A percentile compares a stretch with the other conserved stretches of the same genome.
These are phyloP conservation scores for Drosophila yooni DNA, from an alignment of 2,888 invertebrate genomes.

Conservation along the genomic window DNA sequence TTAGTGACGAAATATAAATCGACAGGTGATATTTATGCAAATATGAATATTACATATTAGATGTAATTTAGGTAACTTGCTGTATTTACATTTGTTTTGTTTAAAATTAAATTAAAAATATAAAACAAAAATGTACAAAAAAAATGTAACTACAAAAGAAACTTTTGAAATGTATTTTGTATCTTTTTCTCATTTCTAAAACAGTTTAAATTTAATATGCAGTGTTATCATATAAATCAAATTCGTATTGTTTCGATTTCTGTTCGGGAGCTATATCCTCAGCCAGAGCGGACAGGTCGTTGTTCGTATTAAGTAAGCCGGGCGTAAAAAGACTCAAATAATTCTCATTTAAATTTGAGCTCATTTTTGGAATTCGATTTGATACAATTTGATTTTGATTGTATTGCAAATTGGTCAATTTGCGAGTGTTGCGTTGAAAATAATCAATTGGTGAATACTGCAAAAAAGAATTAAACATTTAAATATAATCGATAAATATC, in stretches of 20 bases:
- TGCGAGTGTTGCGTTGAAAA: slow-evolving; percentile 47
- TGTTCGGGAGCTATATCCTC: neutral
- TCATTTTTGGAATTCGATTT: neutral
- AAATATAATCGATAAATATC: neutral
- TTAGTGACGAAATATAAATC: neutral
- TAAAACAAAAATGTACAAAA: neutral
- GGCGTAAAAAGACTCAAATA: slow-evolving; percentile 8
- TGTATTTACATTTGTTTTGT: slow-evolving; percentile 31
- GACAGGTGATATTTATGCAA: neutral
- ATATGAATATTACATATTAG: neutral
- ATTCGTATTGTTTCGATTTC: slow-evolving; percentile 14
- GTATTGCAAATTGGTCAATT: slow-evolving; percentile 17
- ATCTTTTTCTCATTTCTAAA: neutral
- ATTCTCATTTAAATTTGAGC: slow-evolving; percentile 10
- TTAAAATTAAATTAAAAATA: neutral
- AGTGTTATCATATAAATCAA: slow-evolving; percentile 29
- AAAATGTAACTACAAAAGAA: neutral
- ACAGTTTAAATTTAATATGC: slow-evolving; percentile 30
- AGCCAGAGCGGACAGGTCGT: neutral
- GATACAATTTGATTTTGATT: neutral
- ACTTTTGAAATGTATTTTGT: neutral
- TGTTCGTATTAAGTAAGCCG: slow-evolving; percentile 3
- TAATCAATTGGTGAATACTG: slow-evolving; percentile 43
- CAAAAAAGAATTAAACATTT: slow-evolving; percentile 3
- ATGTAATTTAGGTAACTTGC: neutral